Evolutionary conservation across 2,797 vertebrate genomes (phyloP).

Genomic region (Melanotaenia nigrans): DNA sequence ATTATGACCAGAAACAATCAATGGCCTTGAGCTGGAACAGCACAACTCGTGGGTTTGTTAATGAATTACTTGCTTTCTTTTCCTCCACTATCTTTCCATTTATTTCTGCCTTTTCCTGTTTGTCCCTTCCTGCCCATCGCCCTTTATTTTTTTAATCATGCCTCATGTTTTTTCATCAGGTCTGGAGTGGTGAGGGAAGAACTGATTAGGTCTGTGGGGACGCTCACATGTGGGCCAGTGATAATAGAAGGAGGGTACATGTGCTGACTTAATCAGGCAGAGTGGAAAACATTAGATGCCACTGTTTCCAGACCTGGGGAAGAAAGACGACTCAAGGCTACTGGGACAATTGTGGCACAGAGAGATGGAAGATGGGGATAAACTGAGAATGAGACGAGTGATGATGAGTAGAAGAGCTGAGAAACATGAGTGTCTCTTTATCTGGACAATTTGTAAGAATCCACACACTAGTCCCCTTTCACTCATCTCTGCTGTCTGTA

Average conservation of each 20-base stretch:
- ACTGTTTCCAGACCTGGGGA: conserved; percentile 59
- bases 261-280: conserved; percentile 75
- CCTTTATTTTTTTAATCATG: conserved; percentile 34
- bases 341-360: conserved; percentile 21
- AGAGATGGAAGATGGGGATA: neutral
- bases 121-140: conserved; percentile 20
- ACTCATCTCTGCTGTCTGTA: conserved; percentile 20
- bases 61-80: conserved; percentile 24
- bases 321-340: conserved; percentile 18
- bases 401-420: conserved; percentile 1
- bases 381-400: conserved; percentile 5
- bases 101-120: neutral
- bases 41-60: conserved; percentile 20
- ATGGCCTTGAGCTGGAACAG: conserved; percentile 20
- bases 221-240: conserved; percentile 22
- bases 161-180: conserved; percentile 75
- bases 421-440: conserved; percentile 61
- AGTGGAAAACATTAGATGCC: conserved; percentile 67
- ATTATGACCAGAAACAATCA: conserved; percentile 33
- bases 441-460: conserved; percentile 65
- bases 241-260: conserved; percentile 68
- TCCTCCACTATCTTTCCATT: conserved; percentile 11
- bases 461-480: conserved; percentile 39
- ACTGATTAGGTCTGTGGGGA: conserved; percentile 70
- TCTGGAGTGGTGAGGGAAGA: conserved; percentile 54